Base-by-base conservation (phyloP, 2,888 invertebrate genomes). In the Hipparchia semele region DNA sequence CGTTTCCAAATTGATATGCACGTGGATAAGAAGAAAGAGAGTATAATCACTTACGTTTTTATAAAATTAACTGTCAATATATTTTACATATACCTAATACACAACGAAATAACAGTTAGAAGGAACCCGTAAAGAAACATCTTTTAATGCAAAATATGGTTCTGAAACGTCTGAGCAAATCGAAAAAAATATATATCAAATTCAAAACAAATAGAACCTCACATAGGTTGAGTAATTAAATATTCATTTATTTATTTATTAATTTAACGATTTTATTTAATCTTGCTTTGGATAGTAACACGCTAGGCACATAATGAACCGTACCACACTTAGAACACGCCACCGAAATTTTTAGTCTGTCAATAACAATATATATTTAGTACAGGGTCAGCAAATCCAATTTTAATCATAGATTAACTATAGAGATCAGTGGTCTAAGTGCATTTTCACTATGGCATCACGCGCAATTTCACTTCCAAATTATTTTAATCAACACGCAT, bases 231-330 rank as follows among this genome's bases (percentile, higher is more conserved):
- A 56, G 13, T 56, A 7, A 13, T 13, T 56, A 56, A n/a, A 58
- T 58, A 58, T 23, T 2, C 13, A 10, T 67, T 6, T 67, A 9
- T 39, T 39, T 54, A 54, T 67, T 23, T 65, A 53, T 54, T n/a
- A 54, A 54, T n/a, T 46, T 5, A 46, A 68, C 13, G 23, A 49
- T 59, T 68, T 68, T 39, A 46, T 56, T 33, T 65, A 10, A 53
- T 77, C 80, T 82, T 80, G 83, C 82, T 80, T 81, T 80, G 83
- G 83, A 83, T 85, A 86, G 82, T 80, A 53, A 51, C 56, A 67
- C 33, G 46, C 56, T 68, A 39, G 54, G 54, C 54, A 54, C 54
- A 39, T n/a, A 10, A 23, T 9, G 45, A n/a, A 2, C 60, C 45
- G 12, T 12, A 45, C 45, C 45, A 61, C 45, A n/a, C 39, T 61